A percentile compares a stretch with the other conserved stretches of the same genome.
These are phyloP conservation scores for Nannobrachium achirus DNA, from an alignment of 2,113 vertebrate species.

Conservation along the genomic window DNA sequence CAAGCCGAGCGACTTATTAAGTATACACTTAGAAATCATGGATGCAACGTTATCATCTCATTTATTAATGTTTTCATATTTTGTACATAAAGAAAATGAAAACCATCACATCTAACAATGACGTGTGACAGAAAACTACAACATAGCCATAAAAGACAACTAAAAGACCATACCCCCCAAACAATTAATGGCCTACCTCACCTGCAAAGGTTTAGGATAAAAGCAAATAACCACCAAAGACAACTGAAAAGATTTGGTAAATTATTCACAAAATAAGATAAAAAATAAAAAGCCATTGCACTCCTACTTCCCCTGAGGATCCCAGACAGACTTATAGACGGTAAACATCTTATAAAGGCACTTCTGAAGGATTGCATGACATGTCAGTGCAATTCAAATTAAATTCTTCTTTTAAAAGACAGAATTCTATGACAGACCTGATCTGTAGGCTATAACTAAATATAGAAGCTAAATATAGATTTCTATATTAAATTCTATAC, in stretches of 20 bases:
- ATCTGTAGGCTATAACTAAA: constrained; percentile 18
- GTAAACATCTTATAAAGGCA: constrained; percentile 72
- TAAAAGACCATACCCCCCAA: constrained; percentile 10
- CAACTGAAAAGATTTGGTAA: constrained; percentile 45
- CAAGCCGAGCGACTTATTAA: not conserved
- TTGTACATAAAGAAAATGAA: constrained; percentile 56
- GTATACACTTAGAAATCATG: not conserved
- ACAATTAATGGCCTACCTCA: constrained; percentile 18
- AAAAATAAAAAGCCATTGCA: constrained; percentile 40
- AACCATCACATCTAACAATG: constrained; percentile 47
- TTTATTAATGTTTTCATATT: constrained; percentile 62
- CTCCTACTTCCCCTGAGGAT: constrained; percentile 69
- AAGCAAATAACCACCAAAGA: constrained; percentile 45
- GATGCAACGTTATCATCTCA: constrained; percentile 36
- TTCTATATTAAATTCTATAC: constrained; percentile 19
- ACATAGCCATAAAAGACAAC: not conserved
- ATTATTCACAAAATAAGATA: constrained; percentile 49
- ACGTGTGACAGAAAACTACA: constrained; percentile 23
- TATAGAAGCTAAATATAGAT: constrained; percentile 18
- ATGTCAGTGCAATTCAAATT: constrained; percentile 65
- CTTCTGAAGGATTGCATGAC: constrained; percentile 70
- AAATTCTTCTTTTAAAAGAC: constrained; percentile 45
- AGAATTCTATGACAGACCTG: constrained; percentile 36
- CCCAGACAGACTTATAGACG: constrained; percentile 54
- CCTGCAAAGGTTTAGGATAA: constrained; percentile 46